phyloP scores from a whole-genome alignment of 2,888 invertebrate genomes.

The Priocnemis perturbator region DNA sequence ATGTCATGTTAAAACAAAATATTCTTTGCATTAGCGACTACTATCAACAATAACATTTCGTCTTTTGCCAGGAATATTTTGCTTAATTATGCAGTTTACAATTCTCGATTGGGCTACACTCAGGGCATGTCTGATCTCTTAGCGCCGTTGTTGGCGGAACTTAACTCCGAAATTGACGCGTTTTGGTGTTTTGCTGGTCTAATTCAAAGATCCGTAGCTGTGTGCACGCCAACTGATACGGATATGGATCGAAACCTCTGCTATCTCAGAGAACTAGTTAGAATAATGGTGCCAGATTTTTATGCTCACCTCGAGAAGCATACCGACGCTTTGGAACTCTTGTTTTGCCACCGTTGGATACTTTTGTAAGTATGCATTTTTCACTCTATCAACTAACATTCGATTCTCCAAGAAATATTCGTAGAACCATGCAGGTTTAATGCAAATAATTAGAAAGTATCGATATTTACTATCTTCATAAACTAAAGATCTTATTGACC shows the following conservation, averaged over 20 bases:
- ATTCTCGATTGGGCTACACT: constrained; percentile 89
- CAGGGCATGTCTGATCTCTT: constrained; percentile 98
- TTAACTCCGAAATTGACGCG: constrained; percentile 95
- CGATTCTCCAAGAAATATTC: too few species aligned
- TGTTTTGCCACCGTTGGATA: constrained; percentile 97
- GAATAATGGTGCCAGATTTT: constrained; percentile 94
- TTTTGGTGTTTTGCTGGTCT: constrained; percentile 99
- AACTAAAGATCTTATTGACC: too few species aligned
- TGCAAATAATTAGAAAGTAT: too few species aligned
- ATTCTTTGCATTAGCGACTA: not conserved
- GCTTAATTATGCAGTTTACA: constrained; percentile 93
- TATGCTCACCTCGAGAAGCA: constrained; percentile 89
- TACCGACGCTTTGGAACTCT: constrained; percentile 90
- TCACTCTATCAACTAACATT: not conserved
- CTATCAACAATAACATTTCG: not conserved
- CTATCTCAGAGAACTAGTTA: constrained; percentile 90
- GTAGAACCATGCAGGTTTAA: too few species aligned
- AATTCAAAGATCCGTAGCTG: constrained; percentile 96
- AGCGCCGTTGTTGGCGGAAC: constrained; percentile 93
- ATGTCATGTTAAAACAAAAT: constrained; percentile 58
- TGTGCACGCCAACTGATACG: constrained; percentile 94
- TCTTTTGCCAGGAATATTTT: constrained; percentile 83
- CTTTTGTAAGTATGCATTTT: constrained; percentile 81
- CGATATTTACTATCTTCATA: too few species aligned
- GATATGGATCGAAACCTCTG: constrained; percentile 96